These are phyloP conservation scores for Brachynemurus nebulosus DNA, from an alignment of 2,888 invertebrate species.

Conservation along the genomic window DNA sequence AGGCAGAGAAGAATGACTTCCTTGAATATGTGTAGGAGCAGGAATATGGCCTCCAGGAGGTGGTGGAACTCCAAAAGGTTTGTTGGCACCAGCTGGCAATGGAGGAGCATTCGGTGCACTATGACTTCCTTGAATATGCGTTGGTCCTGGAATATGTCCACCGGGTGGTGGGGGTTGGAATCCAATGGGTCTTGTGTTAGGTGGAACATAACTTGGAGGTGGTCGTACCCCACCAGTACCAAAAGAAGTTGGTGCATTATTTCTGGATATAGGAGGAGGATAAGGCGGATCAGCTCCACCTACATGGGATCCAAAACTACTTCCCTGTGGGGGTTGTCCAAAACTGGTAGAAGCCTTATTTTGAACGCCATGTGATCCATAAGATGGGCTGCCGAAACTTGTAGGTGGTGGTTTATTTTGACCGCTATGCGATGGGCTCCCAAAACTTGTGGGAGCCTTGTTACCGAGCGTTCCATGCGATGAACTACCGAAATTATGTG, in stretches of 20 bases:
- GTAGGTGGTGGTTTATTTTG: slow-evolving; percentile 5
- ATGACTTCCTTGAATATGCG: not conserved
- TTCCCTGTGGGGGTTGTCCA: not conserved
- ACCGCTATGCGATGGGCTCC: slow-evolving; percentile 2
- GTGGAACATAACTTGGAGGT: not conserved
- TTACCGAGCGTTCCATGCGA: slow-evolving; percentile 6
- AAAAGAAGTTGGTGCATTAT: not conserved
- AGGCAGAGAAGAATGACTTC: not conserved
- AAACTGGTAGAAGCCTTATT: not conserved
- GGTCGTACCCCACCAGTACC: not conserved
- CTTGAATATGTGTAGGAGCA: not conserved
- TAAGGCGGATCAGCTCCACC: not conserved
- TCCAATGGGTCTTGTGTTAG: slow-evolving; percentile 6
- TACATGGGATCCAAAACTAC: not conserved
- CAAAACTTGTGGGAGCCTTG: not conserved
- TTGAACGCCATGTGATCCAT: not conserved
- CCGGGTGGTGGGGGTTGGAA: slow-evolving; percentile 3
- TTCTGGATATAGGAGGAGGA: not conserved
- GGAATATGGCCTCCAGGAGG: not conserved
- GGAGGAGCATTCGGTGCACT: not conserved
- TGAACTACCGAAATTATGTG: not conserved
- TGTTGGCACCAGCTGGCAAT: not conserved
- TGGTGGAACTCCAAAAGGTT: not conserved
- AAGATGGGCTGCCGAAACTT: not conserved
- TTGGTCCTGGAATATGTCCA: not conserved